phyloP scores from a whole-genome alignment of 2,113 vertebrate species.

The Tyto alba region DNA sequence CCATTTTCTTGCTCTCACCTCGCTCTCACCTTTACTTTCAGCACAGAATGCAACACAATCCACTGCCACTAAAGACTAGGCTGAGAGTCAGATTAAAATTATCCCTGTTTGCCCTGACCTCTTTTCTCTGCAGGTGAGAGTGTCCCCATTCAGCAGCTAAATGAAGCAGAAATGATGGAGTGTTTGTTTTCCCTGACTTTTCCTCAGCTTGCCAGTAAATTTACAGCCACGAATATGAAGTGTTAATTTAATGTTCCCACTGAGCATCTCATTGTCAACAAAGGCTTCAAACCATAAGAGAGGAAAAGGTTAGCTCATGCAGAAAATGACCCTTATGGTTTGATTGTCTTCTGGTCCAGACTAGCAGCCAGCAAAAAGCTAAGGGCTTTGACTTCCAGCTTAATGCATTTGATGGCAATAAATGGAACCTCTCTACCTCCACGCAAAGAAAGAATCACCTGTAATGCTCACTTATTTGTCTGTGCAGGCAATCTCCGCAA shows the following conservation, averaged over 20 bases:
- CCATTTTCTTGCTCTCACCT: constrained; percentile 66
- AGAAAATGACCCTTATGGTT: constrained; percentile 90
- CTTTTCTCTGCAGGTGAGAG: constrained; percentile 83
- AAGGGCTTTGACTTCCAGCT: constrained; percentile 65
- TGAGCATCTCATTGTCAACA: constrained; percentile 81
- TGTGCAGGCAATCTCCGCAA: neutral
- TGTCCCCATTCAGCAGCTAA: constrained; percentile 77
- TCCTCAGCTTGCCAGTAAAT: constrained; percentile 79
- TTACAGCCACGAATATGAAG: constrained; percentile 79
- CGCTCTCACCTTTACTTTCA: constrained; percentile 68
- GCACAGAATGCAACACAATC: constrained; percentile 68
- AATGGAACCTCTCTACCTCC: constrained; percentile 71
- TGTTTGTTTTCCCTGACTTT: constrained; percentile 86
- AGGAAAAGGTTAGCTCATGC: constrained; percentile 83
- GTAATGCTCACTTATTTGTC: constrained; percentile 63
- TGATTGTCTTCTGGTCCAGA: constrained; percentile 82
- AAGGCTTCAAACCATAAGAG: constrained; percentile 75
- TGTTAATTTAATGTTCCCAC: constrained; percentile 87
- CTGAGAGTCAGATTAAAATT: constrained; percentile 72
- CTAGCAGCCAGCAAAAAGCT: constrained; percentile 76
- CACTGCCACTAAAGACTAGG: constrained; percentile 65
- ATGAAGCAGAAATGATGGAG: constrained; percentile 87
- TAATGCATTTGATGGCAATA: constrained; percentile 73
- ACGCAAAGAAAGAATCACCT: constrained; percentile 46
- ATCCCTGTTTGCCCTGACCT: constrained; percentile 70